Conservation (phyloP, 2,113 vertebrate species). For the Tragelaphus strepsiceros region DNA sequence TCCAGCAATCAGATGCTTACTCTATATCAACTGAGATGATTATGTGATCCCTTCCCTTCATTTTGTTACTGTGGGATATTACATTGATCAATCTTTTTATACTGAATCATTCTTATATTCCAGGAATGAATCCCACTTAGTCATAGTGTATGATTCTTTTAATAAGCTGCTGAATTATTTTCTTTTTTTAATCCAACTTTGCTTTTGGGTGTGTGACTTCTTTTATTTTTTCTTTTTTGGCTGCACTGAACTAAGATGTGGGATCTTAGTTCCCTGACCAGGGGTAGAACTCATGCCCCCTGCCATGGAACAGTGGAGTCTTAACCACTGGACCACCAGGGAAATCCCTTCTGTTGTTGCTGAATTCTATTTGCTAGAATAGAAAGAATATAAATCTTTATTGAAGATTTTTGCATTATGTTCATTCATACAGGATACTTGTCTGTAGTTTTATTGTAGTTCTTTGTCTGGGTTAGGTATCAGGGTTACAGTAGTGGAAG, state of each 20-base stretch:
- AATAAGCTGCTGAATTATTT: neutral
- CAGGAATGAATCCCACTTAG: neutral
- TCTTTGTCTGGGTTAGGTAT: neutral
- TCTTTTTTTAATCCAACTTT: neutral
- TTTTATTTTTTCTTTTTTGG: neutral
- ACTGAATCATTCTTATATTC: neutral
- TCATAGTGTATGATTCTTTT: neutral
- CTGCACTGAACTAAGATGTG: neutral
- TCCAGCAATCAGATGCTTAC: neutral
- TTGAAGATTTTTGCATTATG: neutral
- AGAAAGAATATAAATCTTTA: neutral
- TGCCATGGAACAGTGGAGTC: neutral
- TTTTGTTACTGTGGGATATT: neutral
- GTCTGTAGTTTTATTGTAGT: neutral
- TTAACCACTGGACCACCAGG: neutral
- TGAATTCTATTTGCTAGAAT: neutral
- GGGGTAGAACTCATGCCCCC: neutral
- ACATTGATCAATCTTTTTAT: neutral
- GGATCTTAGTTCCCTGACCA: neutral
- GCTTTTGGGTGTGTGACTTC: neutral
- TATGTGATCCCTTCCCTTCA: neutral
- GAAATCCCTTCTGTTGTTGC: neutral
- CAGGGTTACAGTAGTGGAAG: neutral
- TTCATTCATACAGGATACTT: neutral
- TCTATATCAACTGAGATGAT: neutral